phyloP scores from a whole-genome alignment of 2,888 invertebrate genomes.

The Melanostoma mellinum region DNA sequence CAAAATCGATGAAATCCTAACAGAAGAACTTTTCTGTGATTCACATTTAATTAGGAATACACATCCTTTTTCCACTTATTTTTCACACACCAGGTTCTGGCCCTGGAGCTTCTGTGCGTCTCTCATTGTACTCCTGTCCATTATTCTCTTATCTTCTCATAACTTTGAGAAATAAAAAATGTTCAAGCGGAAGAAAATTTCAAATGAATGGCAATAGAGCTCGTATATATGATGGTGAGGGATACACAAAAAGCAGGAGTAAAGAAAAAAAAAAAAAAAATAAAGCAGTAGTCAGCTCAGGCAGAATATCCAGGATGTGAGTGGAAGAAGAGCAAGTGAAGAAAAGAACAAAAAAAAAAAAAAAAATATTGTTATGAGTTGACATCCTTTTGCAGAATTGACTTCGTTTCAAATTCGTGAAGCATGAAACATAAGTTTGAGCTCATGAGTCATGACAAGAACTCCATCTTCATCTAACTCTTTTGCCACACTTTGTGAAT shows the following conservation, averaged over 20 bases:
- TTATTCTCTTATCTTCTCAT: conserved; percentile 29
- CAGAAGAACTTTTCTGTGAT: conserved; percentile 32
- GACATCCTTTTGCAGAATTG: conserved; percentile 64
- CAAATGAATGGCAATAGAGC: conserved; percentile 4
- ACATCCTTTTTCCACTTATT: conserved; percentile 39
- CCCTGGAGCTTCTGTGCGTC: conserved; percentile 3
- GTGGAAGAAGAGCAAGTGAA: not conserved
- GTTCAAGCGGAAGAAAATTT: conserved; percentile 35
- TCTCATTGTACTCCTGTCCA: conserved; percentile 2
- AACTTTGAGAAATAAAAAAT: conserved; percentile 28
- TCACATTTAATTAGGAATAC: conserved; percentile 63
- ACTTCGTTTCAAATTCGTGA: conserved; percentile 59
- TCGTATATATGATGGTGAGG: conserved; percentile 16
- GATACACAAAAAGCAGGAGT: conserved; percentile 26
- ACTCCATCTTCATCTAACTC: conserved; percentile 38
- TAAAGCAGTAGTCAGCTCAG: conserved; percentile 4
- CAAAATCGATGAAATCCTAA: conserved; percentile 34
- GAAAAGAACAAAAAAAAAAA: not conserved
- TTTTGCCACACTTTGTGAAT: conserved; percentile 28
- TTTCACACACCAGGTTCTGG: not conserved
- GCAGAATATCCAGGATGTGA: conserved; percentile 5
- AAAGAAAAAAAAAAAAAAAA: not conserved
- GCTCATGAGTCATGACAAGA: conserved; percentile 52
- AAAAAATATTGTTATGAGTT: conserved; percentile 56
- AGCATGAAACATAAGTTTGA: conserved; percentile 60